Conservation (phyloP, 1,140 invertebrate genomes). For the Acromyrmex echinatior region DNA sequence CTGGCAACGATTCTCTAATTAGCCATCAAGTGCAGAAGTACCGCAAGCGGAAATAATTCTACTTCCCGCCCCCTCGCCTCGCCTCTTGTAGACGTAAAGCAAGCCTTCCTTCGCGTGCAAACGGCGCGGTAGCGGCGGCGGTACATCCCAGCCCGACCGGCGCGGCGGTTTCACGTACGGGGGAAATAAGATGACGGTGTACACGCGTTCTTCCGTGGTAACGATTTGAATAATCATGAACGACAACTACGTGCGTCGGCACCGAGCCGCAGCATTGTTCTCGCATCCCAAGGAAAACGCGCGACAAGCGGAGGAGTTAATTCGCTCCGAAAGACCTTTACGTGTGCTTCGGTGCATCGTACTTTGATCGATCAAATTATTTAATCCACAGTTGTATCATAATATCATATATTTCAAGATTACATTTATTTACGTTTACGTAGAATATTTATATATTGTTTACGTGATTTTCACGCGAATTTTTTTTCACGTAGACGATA, state of each 20-base stretch:
- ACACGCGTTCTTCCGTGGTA: constrained; percentile 72
- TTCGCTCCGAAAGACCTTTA: not conserved
- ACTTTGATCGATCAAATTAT: not conserved
- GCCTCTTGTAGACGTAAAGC: constrained; percentile 42
- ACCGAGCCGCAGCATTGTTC: constrained; percentile 9
- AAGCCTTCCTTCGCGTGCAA: constrained; percentile 71
- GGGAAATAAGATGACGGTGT: constrained; percentile 61
- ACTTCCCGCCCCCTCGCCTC: constrained; percentile 40
- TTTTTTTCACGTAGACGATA: too few species aligned
- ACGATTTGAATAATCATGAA: constrained; percentile 66
- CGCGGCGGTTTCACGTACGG: constrained; percentile 39
- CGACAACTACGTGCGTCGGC: constrained; percentile 14
- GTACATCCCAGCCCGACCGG: constrained; percentile 7
- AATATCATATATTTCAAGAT: too few species aligned
- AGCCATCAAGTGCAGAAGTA: constrained; percentile 77
- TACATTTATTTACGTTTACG: too few species aligned
- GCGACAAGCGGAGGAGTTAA: constrained; percentile 24
- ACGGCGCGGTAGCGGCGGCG: constrained; percentile 5
- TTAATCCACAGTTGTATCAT: not conserved
- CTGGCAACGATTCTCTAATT: constrained; percentile 81
- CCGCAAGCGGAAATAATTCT: constrained; percentile 82
- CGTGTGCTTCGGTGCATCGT: not conserved
- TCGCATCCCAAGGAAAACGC: not conserved
- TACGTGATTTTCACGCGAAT: too few species aligned
- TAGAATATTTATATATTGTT: too few species aligned